These are phyloP conservation scores for Azorinus chamasolen DNA, from an alignment of 2,888 invertebrate genomes.

Conservation along the genomic window DNA sequence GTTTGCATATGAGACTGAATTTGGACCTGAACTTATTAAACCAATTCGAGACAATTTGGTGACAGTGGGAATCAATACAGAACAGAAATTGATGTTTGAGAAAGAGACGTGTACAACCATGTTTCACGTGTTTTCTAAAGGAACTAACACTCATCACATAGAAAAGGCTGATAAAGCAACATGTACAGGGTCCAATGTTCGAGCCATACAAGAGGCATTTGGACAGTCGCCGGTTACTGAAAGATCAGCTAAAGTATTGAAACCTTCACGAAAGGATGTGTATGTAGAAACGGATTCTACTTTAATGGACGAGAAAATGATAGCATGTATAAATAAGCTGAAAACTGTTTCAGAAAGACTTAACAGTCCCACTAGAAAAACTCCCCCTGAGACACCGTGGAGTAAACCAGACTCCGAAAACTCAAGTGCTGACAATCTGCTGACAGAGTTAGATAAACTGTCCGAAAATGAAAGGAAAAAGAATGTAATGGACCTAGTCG, in stretches of 20 bases:
- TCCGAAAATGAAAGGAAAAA: conserved; percentile 68
- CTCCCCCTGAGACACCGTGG: conserved; percentile 63
- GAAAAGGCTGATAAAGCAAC: conserved; percentile 79
- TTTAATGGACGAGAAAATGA: conserved; percentile 79
- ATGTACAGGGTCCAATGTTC: conserved; percentile 68
- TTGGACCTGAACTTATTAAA: conserved; percentile 29
- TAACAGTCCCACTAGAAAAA: conserved; percentile 78
- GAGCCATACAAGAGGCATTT: conserved; percentile 59
- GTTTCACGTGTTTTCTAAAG: conserved; percentile 74
- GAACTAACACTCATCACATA: conserved; percentile 78
- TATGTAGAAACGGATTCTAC: conserved; percentile 74
- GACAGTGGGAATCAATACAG: conserved; percentile 78
- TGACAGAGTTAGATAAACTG: conserved; percentile 43
- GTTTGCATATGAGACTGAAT: conserved; percentile 34
- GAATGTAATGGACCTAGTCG: conserved; percentile 67
- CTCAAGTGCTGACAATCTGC: conserved; percentile 32
- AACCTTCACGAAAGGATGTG: conserved; percentile 66
- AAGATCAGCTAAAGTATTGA: conserved; percentile 34
- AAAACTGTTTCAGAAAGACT: conserved; percentile 82
- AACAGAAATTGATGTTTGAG: conserved; percentile 76
- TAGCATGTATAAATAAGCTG: conserved; percentile 84
- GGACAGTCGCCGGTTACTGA: conserved; percentile 36
- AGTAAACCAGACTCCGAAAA: conserved; percentile 25
- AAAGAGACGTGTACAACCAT: conserved; percentile 80
- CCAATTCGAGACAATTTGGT: conserved; percentile 57